A percentile compares a stretch with the other conserved stretches of the same genome.
Evolutionary conservation across 2,113 vertebrate genomes (phyloP).

Genomic region (Raja brachyura): DNA sequence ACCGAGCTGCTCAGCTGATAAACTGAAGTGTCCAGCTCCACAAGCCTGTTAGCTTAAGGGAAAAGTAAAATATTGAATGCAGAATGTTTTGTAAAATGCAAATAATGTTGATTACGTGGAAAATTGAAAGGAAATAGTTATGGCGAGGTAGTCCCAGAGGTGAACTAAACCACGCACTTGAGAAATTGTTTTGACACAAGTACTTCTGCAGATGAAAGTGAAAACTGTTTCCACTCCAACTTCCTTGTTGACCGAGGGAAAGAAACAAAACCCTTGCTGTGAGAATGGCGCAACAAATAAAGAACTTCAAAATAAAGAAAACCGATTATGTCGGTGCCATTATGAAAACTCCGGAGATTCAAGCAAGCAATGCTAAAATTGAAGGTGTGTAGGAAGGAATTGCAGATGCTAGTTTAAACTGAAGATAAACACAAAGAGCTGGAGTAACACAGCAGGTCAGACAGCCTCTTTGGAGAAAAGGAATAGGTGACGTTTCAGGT

Average conservation of each 20-base stretch:
- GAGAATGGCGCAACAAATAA: background rate
- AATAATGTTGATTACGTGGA: background rate
- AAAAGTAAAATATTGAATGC: background rate
- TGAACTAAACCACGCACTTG: background rate
- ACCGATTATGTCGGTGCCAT: background rate
- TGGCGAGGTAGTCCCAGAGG: background rate
- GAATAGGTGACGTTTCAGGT: too few relatives aligned
- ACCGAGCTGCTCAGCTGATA: background rate
- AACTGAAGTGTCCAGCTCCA: background rate
- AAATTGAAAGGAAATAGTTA: background rate
- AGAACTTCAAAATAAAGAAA: background rate
- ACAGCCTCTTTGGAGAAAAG: too few relatives aligned
- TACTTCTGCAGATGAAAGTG: background rate
- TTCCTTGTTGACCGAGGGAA: background rate
- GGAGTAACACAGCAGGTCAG: too few relatives aligned
- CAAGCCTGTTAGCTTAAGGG: background rate
- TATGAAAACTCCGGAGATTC: background rate
- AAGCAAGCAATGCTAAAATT: background rate
- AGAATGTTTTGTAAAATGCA: background rate
- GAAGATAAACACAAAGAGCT: too few relatives aligned
- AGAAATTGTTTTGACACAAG: conserved; percentile 26
- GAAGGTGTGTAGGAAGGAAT: too few relatives aligned
- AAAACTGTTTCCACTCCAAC: background rate
- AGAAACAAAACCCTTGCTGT: background rate
- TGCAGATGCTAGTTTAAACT: too few relatives aligned